Percentiles rank a stretch among this genome's conserved stretches.
Evolutionary conservation across 2,797 vertebrate species (phyloP).

Genomic region (Xiphorhynchus erythropygius): DNA sequence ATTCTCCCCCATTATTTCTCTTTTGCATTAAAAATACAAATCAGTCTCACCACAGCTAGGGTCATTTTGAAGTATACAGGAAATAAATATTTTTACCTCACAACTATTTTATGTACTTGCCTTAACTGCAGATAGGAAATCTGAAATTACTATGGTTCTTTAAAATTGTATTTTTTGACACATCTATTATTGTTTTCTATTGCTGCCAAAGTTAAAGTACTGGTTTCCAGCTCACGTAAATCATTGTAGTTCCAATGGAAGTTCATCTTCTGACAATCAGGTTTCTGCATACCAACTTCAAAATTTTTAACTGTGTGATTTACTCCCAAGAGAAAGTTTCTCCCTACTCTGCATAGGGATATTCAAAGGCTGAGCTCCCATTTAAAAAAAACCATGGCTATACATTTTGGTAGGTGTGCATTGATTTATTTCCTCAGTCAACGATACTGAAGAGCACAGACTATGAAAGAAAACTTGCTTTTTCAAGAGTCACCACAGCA

Average conservation of each 20-base stretch:
- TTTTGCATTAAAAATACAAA: neutral
- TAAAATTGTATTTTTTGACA: neutral
- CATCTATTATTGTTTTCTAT: neutral
- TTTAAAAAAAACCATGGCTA: neutral
- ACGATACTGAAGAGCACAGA: neutral
- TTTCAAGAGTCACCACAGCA: neutral
- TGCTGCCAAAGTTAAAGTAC: neutral
- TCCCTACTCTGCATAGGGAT: neutral
- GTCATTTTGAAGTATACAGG: neutral
- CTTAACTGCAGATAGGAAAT: neutral
- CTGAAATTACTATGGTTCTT: neutral
- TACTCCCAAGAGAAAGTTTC: neutral
- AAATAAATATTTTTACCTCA: neutral
- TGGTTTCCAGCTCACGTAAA: neutral
- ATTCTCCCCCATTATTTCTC: neutral
- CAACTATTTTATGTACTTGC: neutral
- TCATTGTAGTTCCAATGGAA: neutral
- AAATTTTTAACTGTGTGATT: neutral
- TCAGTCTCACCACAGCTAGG: neutral
- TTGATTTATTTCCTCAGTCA: neutral
- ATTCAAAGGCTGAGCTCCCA: neutral
- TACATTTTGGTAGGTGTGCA: neutral
- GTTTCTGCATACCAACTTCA: neutral
- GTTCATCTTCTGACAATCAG: neutral
- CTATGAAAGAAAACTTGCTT: neutral